Conservation (phyloP, 2,888 invertebrate species). For the Eumerus sabulonum region DNA sequence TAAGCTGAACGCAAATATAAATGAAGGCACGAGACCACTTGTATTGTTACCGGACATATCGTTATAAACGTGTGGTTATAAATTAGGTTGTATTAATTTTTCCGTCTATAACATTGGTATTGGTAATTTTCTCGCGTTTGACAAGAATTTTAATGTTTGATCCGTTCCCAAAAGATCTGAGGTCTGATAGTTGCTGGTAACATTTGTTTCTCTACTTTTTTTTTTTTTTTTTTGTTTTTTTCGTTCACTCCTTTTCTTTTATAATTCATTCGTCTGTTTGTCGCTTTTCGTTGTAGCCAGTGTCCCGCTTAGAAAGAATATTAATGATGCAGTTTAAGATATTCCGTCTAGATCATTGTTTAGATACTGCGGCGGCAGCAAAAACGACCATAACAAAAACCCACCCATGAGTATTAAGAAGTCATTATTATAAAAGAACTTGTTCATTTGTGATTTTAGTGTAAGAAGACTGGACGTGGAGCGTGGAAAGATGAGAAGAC, state of each 20-base stretch:
- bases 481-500: constrained; percentile 44
- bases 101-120: constrained; percentile 49
- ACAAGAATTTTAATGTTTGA: constrained; percentile 62
- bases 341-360: constrained; percentile 60
- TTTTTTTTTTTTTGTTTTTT: constrained; percentile 9
- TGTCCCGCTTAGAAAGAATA: constrained; percentile 55
- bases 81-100: constrained; percentile 59
- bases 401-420: constrained; percentile 56
- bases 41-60: constrained; percentile 56
- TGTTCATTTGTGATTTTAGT: constrained; percentile 45
- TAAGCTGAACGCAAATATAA: constrained; percentile 37
- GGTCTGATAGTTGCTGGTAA: constrained; percentile 40
- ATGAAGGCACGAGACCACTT: constrained; percentile 60
- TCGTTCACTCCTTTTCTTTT: constrained; percentile 24
- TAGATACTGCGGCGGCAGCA: constrained; percentile 42
- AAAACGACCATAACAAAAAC: constrained; percentile 49
- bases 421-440: constrained; percentile 60
- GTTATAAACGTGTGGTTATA: constrained; percentile 49
- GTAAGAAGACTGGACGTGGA: constrained; percentile 18
- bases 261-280: constrained; percentile 61
- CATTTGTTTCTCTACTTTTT: constrained; percentile 16
- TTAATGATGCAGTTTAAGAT: constrained; percentile 56
- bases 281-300: constrained; percentile 58
- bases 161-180: constrained; percentile 48
- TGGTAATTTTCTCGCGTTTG: constrained; percentile 58